These are phyloP conservation scores for Neogobius melanostomus DNA, from an alignment of 2,113 vertebrate genomes.

Conservation along the genomic window DNA sequence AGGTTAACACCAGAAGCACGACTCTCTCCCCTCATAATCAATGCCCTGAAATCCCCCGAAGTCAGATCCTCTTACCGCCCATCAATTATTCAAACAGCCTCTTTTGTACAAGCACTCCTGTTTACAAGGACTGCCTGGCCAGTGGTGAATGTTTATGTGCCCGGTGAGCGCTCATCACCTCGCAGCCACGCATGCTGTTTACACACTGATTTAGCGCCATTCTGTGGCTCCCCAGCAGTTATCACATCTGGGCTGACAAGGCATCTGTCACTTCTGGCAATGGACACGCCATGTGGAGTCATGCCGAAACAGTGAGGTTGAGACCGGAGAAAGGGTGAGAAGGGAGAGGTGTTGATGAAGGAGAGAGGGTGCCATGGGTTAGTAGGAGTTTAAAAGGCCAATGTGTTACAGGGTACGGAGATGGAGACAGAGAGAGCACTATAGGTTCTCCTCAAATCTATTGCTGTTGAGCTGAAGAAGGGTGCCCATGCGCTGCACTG, in stretches of 20 bases:
- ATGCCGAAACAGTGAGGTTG: constrained; percentile 39
- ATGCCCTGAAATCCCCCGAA: constrained; percentile 75
- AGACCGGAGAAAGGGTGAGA: constrained; percentile 9
- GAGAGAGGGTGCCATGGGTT: background rate
- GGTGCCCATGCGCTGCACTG: too few relatives aligned
- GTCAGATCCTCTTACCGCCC: constrained; percentile 77
- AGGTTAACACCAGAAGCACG: constrained; percentile 52
- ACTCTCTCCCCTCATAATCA: constrained; percentile 69
- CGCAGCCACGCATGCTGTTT: constrained; percentile 62
- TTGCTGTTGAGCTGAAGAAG: too few relatives aligned
- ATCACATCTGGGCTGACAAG: constrained; percentile 63
- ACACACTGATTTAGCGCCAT: constrained; percentile 63
- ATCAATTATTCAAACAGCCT: constrained; percentile 85
- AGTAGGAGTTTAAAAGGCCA: too few relatives aligned
- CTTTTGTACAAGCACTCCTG: constrained; percentile 85
- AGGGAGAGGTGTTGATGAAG: background rate
- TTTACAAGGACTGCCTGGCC: constrained; percentile 86
- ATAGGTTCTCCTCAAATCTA: too few relatives aligned
- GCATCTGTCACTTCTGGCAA: constrained; percentile 70
- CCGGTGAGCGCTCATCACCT: constrained; percentile 67
- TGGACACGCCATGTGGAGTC: constrained; percentile 43
- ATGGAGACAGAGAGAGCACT: too few relatives aligned
- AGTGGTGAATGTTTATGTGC: constrained; percentile 83
- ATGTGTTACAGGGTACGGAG: too few relatives aligned
- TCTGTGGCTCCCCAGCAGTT: constrained; percentile 26